Evolutionary conservation across 2,888 invertebrate species (phyloP).

Genomic region (Cephus nigrinus): DNA sequence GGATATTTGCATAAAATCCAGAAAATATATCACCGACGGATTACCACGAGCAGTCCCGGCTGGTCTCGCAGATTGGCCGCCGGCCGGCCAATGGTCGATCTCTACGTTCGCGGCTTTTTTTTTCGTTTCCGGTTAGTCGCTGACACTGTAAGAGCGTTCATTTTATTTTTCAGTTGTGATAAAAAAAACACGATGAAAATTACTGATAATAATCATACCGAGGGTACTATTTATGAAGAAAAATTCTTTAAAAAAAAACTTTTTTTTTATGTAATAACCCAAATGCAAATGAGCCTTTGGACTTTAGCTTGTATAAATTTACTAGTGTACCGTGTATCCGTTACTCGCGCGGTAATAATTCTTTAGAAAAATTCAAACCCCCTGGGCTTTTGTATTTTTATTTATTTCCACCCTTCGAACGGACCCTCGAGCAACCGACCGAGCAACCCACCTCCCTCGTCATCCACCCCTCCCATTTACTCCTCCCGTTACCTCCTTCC

Average conservation of each 20-base stretch:
- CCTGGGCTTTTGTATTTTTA: background rate
- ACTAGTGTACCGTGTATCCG: background rate
- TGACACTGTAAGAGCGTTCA: background rate
- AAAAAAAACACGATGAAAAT: background rate
- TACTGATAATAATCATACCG: background rate
- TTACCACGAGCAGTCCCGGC: slow-evolving; percentile 12
- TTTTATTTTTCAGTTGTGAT: background rate
- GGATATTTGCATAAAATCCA: slow-evolving; percentile 32
- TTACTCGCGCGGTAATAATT: background rate
- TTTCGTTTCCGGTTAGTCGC: background rate
- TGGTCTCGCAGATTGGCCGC: slow-evolving; percentile 12
- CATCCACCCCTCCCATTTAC: background rate
- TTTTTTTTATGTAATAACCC: background rate
- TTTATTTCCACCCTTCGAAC: background rate
- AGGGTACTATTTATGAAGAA: background rate
- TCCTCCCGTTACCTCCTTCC: background rate
- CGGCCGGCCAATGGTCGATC: background rate
- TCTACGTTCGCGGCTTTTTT: background rate
- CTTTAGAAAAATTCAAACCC: background rate
- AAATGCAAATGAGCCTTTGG: background rate
- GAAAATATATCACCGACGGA: slow-evolving; percentile 19
- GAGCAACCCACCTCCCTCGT: background rate
- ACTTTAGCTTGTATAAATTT: slow-evolving; percentile 3
- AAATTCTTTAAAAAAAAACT: background rate
- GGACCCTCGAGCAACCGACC: background rate